Conservation (phyloP, 2,113 vertebrate species). For the Meles meles region DNA sequence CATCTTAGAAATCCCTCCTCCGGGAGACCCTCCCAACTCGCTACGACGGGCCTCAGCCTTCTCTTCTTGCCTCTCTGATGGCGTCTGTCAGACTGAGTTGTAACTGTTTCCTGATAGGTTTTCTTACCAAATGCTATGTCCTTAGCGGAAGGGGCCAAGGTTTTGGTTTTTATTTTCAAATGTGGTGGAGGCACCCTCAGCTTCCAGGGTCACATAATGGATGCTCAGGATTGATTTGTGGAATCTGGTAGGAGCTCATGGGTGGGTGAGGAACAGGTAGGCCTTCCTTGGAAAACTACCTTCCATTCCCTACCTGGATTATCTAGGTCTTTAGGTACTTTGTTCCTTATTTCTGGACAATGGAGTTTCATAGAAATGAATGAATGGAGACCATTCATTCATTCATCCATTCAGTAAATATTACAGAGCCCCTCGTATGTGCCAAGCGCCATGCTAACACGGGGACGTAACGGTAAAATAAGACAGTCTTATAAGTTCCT, state of each 20-base stretch:
- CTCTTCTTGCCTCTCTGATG: not conserved
- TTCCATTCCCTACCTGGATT: not conserved
- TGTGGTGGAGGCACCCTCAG: not conserved
- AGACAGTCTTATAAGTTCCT: not conserved
- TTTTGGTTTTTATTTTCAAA: not conserved
- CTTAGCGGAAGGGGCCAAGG: not conserved
- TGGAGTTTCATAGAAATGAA: no score
- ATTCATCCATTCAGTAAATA: not conserved
- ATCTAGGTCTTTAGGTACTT: not conserved
- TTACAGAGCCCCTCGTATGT: not conserved
- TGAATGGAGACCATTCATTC: not conserved
- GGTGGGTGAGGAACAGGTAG: not conserved
- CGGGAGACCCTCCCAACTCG: not conserved
- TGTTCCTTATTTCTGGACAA: not conserved
- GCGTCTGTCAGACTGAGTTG: not conserved
- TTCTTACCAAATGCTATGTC: not conserved
- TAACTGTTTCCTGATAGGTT: not conserved
- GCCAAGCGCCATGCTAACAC: not conserved
- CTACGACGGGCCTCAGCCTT: not conserved
- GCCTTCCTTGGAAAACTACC: not conserved
- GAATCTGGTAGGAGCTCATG: not conserved
- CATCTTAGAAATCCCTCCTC: not conserved
- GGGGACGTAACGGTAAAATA: not conserved
- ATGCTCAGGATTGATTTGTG: not conserved
- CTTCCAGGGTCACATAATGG: not conserved